Evolutionary conservation across 2,888 invertebrate species (phyloP).

Genomic region (Rhogogaster chlorosoma): DNA sequence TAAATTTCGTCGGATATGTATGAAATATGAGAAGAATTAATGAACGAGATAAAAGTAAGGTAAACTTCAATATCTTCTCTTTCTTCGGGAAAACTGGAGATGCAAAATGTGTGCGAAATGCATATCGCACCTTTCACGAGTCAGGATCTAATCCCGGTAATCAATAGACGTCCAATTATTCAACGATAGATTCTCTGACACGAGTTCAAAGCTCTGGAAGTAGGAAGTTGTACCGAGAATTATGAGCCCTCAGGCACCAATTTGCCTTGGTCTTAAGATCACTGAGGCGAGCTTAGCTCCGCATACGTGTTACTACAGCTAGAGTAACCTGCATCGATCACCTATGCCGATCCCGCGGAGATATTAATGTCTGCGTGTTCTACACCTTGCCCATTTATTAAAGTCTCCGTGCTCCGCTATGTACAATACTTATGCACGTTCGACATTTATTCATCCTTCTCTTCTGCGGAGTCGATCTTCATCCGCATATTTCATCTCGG

Average conservation of each 20-base stretch:
- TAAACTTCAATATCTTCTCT: neutral
- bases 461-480: neutral
- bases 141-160: neutral
- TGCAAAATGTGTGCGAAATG: neutral
- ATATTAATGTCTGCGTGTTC: neutral
- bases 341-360: neutral
- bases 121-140: neutral
- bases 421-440: neutral
- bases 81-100: neutral
- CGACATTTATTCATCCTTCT: constrained; percentile 5
- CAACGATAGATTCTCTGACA: constrained; percentile 19
- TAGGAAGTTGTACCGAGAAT: constrained; percentile 59
- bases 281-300: constrained; percentile 15
- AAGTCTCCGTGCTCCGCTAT: neutral
- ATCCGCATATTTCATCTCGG: neutral
- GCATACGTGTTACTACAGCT: constrained; percentile 22
- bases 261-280: constrained; percentile 63
- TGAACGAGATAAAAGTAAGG: neutral
- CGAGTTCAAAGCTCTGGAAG: constrained; percentile 65
- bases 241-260: constrained; percentile 59
- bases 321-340: constrained; percentile 26
- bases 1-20: neutral
- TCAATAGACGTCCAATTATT: constrained; percentile 28
- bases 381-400: neutral
- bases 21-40: neutral